Conservation (phyloP, 2,888 invertebrate genomes). For the Meiosimyza platycephala region DNA sequence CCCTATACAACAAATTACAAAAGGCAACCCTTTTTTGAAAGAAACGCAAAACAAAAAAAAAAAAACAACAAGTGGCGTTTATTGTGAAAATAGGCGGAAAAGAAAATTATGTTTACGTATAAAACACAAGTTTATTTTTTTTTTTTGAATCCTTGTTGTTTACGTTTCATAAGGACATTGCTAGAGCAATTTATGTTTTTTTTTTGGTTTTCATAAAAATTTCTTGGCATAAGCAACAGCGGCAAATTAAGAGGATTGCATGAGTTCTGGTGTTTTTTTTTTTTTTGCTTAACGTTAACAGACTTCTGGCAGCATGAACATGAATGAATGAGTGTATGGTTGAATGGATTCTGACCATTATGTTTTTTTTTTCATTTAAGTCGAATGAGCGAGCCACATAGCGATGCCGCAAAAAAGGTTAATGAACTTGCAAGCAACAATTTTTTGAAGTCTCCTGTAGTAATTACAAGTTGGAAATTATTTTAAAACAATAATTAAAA, state of each 20-base stretch:
- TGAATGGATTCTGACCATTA: conserved; percentile 24
- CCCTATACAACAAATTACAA: not conserved
- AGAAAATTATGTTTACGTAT: conserved; percentile 58
- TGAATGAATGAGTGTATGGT: conserved; percentile 7
- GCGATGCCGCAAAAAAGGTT: too few species aligned
- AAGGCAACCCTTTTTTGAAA: conserved; percentile 1
- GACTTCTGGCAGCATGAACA: conserved; percentile 45
- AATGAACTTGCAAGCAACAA: too few species aligned
- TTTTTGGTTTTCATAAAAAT: conserved; percentile 43
- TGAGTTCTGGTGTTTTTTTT: not conserved
- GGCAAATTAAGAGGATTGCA: conserved; percentile 9
- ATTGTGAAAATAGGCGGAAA: conserved; percentile 56
- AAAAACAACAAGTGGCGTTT: conserved; percentile 44
- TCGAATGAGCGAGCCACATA: not conserved
- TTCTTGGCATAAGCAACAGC: conserved; percentile 28
- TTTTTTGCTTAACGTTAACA: not conserved
- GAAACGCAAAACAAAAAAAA: too few species aligned
- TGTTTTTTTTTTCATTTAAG: conserved; percentile 5
- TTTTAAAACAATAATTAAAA: too few species aligned
- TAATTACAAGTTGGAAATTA: too few species aligned
- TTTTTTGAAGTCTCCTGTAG: too few species aligned
- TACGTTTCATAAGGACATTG: conserved; percentile 13
- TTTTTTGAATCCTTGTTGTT: not conserved
- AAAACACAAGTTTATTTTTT: not conserved
- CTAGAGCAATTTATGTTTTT: conserved; percentile 45